These are phyloP conservation scores for Aviceda subcristata DNA, from an alignment of 2,113 vertebrate genomes.

Conservation along the genomic window DNA sequence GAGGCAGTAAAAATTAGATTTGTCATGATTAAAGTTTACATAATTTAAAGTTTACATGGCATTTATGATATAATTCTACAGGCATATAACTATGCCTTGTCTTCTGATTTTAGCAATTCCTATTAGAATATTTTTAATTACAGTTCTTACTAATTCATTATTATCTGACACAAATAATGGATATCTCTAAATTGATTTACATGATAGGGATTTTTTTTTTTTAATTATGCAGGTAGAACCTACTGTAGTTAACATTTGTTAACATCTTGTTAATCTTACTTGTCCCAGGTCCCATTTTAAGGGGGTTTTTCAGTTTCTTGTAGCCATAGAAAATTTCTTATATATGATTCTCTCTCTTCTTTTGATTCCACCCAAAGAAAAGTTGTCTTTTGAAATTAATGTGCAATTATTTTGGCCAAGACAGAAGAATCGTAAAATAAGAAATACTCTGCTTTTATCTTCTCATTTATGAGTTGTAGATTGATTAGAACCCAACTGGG, in stretches of 20 bases:
- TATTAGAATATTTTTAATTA: slow-evolving; percentile 28
- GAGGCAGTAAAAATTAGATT: slow-evolving; percentile 48
- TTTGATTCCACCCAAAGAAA: background rate
- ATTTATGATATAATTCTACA: background rate
- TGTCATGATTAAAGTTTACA: slow-evolving; percentile 39
- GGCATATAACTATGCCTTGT: background rate
- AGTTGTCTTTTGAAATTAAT: background rate
- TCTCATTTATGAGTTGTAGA: background rate
- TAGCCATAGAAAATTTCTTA: background rate
- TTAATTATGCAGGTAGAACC: background rate
- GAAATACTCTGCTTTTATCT: background rate
- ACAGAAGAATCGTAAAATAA: background rate
- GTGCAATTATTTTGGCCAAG: background rate
- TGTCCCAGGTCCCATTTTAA: background rate
- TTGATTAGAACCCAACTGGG: background rate
- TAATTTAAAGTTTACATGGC: slow-evolving; percentile 25
- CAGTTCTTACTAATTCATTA: background rate
- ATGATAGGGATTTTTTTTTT: background rate
- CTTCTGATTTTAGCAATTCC: background rate
- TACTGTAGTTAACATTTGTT: background rate
- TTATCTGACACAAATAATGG: background rate
- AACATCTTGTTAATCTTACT: background rate
- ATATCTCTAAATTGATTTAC: background rate
- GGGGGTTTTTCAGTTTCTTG: background rate
- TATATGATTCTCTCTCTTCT: background rate